phyloP scores from a whole-genome alignment of 2,888 invertebrate species.

The Conomelus anceps region DNA sequence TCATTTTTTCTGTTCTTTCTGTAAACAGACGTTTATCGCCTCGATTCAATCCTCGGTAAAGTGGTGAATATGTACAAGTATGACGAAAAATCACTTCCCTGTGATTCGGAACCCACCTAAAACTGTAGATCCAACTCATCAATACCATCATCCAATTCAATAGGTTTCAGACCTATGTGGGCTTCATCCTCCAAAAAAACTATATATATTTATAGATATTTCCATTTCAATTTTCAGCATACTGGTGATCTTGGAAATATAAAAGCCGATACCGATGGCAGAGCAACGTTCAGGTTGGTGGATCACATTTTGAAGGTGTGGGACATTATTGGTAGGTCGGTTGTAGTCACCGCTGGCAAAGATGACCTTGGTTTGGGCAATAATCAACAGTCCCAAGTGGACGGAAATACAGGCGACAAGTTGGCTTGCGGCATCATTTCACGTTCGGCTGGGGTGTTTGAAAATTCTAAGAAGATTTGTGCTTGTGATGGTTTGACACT shows the following conservation, averaged over 20 bases:
- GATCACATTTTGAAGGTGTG: constrained; percentile 57
- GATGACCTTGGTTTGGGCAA: constrained; percentile 56
- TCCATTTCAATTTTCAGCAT: constrained; percentile 41
- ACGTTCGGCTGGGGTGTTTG: constrained; percentile 76
- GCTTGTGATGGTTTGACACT: constrained; percentile 83
- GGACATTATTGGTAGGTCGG: constrained; percentile 69
- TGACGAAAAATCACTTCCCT: too few species aligned
- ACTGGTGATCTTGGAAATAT: constrained; percentile 63
- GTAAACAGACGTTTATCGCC: too few species aligned
- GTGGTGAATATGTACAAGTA: too few species aligned
- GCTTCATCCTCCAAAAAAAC: too few species aligned
- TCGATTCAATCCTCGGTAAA: too few species aligned
- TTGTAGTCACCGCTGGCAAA: constrained; percentile 58
- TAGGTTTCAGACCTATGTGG: too few species aligned
- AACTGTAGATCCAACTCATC: too few species aligned
- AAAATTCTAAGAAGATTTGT: constrained; percentile 82
- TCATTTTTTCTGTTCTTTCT: too few species aligned
- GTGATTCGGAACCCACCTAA: too few species aligned
- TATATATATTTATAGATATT: too few species aligned
- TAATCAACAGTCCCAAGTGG: constrained; percentile 47
- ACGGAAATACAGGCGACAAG: constrained; percentile 60
- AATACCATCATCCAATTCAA: too few species aligned
- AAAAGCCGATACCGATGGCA: constrained; percentile 52
- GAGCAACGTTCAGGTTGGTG: constrained; percentile 58
- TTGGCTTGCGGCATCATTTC: constrained; percentile 83